Conservation (phyloP, 2,888 invertebrate species). For the Acleris sparsana region DNA sequence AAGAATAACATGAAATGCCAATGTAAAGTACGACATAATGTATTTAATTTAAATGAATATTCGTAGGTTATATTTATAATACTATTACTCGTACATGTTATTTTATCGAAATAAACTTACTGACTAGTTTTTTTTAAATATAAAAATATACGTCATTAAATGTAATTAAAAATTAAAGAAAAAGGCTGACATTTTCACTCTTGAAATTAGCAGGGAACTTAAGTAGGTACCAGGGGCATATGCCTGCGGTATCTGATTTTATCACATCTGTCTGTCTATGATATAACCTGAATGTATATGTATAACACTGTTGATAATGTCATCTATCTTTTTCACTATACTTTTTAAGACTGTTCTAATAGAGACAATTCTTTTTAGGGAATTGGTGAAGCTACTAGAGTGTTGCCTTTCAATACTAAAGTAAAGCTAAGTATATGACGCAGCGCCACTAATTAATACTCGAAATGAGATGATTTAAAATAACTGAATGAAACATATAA, state of each 20-base stretch:
- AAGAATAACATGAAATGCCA: slow-evolving; percentile 31
- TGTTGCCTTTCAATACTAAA: slow-evolving; percentile 6
- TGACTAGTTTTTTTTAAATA: slow-evolving; percentile 75
- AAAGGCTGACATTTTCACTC: neutral
- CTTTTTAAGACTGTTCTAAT: no score
- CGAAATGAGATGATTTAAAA: slow-evolving; percentile 25
- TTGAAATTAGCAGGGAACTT: neutral
- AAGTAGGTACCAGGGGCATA: neutral
- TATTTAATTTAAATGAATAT: slow-evolving; percentile 29
- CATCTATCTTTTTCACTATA: no score
- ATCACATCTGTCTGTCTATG: no score
- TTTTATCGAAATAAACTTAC: slow-evolving; percentile 62
- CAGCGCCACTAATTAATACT: slow-evolving; percentile 27
- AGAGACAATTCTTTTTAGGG: no score
- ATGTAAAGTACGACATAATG: slow-evolving; percentile 34
- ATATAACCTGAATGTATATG: no score
- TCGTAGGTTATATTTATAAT: slow-evolving; percentile 12
- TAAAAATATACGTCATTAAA: slow-evolving; percentile 40
- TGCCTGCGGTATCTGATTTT: no score
- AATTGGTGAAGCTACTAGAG: no score
- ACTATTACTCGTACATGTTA: slow-evolving; percentile 33
- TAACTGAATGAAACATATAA: neutral
- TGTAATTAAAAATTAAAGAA: neutral
- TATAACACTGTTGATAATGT: no score
- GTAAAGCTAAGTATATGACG: slow-evolving; percentile 19